Evolutionary conservation across 2,888 invertebrate species (phyloP), one percentile per base, ranked within the genome.

Genomic region (Agrochola circellaris): DNA sequence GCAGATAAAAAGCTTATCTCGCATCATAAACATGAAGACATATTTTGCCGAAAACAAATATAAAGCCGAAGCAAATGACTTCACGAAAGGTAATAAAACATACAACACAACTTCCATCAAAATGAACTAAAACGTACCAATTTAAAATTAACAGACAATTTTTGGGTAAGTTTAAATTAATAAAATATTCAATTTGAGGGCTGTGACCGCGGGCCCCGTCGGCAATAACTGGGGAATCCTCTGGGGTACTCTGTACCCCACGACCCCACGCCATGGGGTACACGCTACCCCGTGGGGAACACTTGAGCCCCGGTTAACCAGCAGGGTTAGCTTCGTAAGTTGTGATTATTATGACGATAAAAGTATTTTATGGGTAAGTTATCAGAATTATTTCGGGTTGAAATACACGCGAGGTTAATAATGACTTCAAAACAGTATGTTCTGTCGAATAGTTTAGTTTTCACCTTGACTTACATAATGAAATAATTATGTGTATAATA

Each of bases 201-300:
- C 78, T 84, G 82, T 84, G 81, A 84, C 88, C 83, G 85, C 88
- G 89, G 90, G 87, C 89, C 83, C 84, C 81, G 84, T 87, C 88
- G 89, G 87, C 89, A 92, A 93, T 94, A 95, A 94, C 93, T 92
- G 89, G 87, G 84, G 82, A 88, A 88, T 91, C 87, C 93, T 92
- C 91, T 81, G 72, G 91, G 91, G 92, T 79, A 58, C 42, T 42
- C 42, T 11, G 17, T 91, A 89, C 66, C 79, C 82, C 73, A 64
- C 62, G 26, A 30, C 88, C 81, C 88, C 81, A 80, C 84, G 77
- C 85, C 76, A 86, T 75, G 84, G 89, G 90, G 91, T 87, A 88
- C 94, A 94, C 93, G 95, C 94, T 85, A 93, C 91, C 94, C 96
- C 94, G 89, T 89, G 80, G 96, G 95, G 96, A 92, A 91, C 94